Conservation (phyloP, 2,888 invertebrate species). For the Dione juno region DNA sequence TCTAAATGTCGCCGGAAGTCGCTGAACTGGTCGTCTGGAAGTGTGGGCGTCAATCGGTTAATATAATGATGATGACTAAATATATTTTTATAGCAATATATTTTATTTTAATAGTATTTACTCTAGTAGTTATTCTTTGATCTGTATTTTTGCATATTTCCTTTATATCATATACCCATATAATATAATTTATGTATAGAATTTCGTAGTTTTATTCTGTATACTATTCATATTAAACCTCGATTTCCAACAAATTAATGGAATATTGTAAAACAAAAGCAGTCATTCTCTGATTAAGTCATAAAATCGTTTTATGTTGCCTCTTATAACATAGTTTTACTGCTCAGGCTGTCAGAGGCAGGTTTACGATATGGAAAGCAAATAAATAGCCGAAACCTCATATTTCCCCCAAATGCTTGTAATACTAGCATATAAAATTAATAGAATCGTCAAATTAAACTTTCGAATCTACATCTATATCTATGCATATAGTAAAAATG, state of each 20-base stretch:
- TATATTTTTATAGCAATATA: too few relatives aligned
- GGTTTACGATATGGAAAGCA: conserved; percentile 61
- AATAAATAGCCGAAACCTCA: conserved; percentile 25
- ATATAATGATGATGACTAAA: too few relatives aligned
- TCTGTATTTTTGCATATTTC: too few relatives aligned
- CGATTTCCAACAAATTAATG: conserved; percentile 26
- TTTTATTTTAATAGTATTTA: too few relatives aligned
- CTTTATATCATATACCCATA: too few relatives aligned
- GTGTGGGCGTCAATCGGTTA: too few relatives aligned
- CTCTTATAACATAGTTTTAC: conserved; percentile 62
- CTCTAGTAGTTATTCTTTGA: too few relatives aligned
- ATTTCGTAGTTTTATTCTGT: not conserved
- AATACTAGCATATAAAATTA: conserved; percentile 16
- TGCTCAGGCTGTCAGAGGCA: conserved; percentile 58
- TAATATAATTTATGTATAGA: not conserved
- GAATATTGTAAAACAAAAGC: conserved; percentile 45
- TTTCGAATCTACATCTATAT: too few relatives aligned
- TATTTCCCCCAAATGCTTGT: conserved; percentile 15
- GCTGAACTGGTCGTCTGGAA: too few relatives aligned
- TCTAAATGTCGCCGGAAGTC: too few relatives aligned
- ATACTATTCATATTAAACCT: not conserved
- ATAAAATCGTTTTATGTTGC: conserved; percentile 51
- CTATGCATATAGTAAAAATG: too few relatives aligned
- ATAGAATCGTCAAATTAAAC: conserved; percentile 5
- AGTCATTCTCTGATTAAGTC: conserved; percentile 49